These are phyloP conservation scores for Oreochromis aureus DNA, from an alignment of 2,113 vertebrate species.

Conservation along the genomic window DNA sequence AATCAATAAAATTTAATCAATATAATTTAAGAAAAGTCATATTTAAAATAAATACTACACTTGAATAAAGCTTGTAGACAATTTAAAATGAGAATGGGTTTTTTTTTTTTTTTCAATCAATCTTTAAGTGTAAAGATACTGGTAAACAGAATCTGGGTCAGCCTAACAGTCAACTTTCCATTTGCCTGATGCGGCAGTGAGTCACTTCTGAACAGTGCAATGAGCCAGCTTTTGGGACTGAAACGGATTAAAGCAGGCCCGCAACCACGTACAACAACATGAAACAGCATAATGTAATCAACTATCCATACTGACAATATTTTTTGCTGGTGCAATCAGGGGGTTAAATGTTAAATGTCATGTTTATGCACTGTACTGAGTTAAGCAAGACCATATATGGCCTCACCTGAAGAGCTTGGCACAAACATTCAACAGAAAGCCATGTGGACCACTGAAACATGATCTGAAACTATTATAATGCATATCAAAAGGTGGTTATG, in stretches of 20 bases:
- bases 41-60: background rate
- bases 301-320: background rate
- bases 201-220: conserved; percentile 38
- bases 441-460: background rate
- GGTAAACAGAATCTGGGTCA: conserved; percentile 59
- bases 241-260: conserved; percentile 35
- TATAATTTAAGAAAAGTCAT: background rate
- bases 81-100: background rate
- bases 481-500: background rate
- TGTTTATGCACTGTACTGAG: background rate
- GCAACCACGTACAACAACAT: conserved; percentile 18
- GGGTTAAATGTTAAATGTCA: background rate
- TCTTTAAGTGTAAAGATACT: conserved; percentile 3
- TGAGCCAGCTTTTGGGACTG: conserved; percentile 33
- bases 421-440: background rate
- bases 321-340: background rate
- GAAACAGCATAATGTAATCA: background rate
- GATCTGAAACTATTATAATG: background rate
- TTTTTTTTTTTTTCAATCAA: background rate
- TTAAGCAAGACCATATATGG: background rate
- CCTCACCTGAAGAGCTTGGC: background rate
- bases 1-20: background rate
- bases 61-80: background rate
- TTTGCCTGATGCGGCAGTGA: conserved; percentile 52
- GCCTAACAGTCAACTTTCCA: conserved; percentile 49